Evolutionary conservation across 2,797 vertebrate genomes (phyloP).

Genomic region (Catostomus latipinnis): DNA sequence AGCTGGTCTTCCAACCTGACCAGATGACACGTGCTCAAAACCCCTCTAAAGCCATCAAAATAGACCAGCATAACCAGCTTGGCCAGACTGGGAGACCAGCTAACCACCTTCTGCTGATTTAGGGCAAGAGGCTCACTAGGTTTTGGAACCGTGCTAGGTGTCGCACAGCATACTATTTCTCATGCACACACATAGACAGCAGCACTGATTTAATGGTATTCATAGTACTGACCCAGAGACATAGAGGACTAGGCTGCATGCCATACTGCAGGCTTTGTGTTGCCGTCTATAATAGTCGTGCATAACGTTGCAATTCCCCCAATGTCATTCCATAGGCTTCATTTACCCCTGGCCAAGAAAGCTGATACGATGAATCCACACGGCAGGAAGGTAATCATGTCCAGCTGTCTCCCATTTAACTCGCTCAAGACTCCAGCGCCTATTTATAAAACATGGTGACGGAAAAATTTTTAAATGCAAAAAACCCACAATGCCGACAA

Average conservation of each 20-base stretch:
- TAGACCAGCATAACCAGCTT: too few species aligned
- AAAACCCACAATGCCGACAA: constrained; percentile 34
- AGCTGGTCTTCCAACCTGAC: too few species aligned
- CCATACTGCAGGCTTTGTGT: constrained; percentile 77
- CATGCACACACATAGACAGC: background rate
- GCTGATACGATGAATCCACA: constrained; percentile 77
- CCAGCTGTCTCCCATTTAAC: constrained; percentile 76
- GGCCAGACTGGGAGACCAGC: too few species aligned
- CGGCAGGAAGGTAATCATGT: constrained; percentile 74
- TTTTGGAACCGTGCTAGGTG: background rate
- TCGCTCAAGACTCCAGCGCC: constrained; percentile 66
- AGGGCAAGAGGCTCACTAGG: background rate
- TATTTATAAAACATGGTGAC: constrained; percentile 70
- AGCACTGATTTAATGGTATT: constrained; percentile 29
- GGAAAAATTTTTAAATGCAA: constrained; percentile 54
- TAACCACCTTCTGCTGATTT: too few species aligned
- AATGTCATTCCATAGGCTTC: constrained; percentile 69
- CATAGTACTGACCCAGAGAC: constrained; percentile 23
- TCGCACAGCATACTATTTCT: background rate
- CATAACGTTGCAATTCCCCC: constrained; percentile 71
- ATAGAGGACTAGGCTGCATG: constrained; percentile 32
- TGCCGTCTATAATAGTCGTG: constrained; percentile 66
- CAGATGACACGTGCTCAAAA: too few species aligned
- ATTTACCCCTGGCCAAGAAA: constrained; percentile 77
- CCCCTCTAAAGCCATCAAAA: too few species aligned